Conservation (phyloP, 2,113 vertebrate genomes). For the Sinocyclocheilus anophthalmus region DNA sequence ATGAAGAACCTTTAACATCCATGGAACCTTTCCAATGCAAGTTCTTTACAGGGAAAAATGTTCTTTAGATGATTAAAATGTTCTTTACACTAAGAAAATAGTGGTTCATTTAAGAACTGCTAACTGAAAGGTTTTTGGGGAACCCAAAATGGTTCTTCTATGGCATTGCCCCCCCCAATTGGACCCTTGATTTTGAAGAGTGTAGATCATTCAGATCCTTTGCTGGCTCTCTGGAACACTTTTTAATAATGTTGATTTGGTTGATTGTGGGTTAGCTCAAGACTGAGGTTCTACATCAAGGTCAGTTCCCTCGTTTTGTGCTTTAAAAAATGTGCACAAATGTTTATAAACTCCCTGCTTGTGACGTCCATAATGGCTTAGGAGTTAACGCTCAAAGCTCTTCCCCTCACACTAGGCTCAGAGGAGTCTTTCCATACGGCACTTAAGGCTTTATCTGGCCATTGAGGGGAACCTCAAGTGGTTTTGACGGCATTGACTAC, state of each 20-base stretch:
- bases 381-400: slow-evolving; percentile 36
- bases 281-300: not conserved
- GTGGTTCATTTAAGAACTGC: too few species aligned
- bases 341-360: slow-evolving; percentile 22
- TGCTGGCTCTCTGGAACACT: not conserved
- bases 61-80: too few species aligned
- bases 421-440: slow-evolving; percentile 29
- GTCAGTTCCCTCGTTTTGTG: not conserved
- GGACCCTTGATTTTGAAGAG: too few species aligned
- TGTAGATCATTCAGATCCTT: not conserved
- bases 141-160: too few species aligned
- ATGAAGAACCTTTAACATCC: too few species aligned
- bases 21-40: too few species aligned
- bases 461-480: slow-evolving; percentile 54
- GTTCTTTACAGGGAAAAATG: too few species aligned
- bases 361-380: slow-evolving; percentile 19
- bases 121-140: too few species aligned
- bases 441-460: slow-evolving; percentile 44
- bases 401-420: not conserved
- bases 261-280: not conserved
- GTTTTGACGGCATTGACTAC: slow-evolving; percentile 43
- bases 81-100: too few species aligned
- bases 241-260: not conserved
- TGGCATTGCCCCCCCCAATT: too few species aligned
- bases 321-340: slow-evolving; percentile 13